Conservation (phyloP, 2,888 invertebrate genomes). For the Erebia ligea region DNA sequence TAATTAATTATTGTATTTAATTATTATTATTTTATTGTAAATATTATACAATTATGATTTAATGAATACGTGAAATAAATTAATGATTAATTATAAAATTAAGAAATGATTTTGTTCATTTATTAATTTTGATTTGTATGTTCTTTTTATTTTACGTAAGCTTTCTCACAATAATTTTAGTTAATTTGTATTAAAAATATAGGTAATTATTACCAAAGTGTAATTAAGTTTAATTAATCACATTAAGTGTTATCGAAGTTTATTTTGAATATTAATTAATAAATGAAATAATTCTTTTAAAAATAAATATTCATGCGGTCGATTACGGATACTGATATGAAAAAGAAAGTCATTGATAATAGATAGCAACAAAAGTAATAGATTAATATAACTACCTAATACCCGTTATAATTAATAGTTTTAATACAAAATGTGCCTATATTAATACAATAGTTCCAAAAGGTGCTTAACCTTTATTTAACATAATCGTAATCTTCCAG, state of each 20-base stretch:
- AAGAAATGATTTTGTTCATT: conserved; percentile 31
- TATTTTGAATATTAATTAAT: conserved; percentile 36
- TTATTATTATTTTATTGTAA: conserved; percentile 19
- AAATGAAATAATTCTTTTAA: conserved; percentile 44
- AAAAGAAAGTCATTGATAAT: neutral
- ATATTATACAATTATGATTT: conserved; percentile 33
- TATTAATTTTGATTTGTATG: conserved; percentile 32
- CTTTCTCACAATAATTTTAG: conserved; percentile 63
- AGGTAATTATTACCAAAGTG: conserved; percentile 82
- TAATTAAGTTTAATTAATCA: conserved; percentile 70
- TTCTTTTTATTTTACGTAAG: conserved; percentile 35
- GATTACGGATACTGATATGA: conserved; percentile 36
- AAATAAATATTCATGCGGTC: conserved; percentile 35
- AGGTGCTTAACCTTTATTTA: conserved; percentile 61
- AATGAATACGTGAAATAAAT: conserved; percentile 26
- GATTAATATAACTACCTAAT: conserved; percentile 31
- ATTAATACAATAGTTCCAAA: conserved; percentile 47
- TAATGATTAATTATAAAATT: conserved; percentile 21
- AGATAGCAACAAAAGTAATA: neutral
- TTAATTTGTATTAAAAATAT: conserved; percentile 60
- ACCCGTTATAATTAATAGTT: conserved; percentile 42
- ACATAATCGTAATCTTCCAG: conserved; percentile 56
- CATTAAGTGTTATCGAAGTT: conserved; percentile 58
- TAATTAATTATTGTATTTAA: conserved; percentile 5
- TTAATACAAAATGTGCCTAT: conserved; percentile 66